Evolutionary conservation across 2,888 invertebrate species (phyloP), one percentile per base, ranked within the genome.

Genomic region (Pedicia rivosa): DNA sequence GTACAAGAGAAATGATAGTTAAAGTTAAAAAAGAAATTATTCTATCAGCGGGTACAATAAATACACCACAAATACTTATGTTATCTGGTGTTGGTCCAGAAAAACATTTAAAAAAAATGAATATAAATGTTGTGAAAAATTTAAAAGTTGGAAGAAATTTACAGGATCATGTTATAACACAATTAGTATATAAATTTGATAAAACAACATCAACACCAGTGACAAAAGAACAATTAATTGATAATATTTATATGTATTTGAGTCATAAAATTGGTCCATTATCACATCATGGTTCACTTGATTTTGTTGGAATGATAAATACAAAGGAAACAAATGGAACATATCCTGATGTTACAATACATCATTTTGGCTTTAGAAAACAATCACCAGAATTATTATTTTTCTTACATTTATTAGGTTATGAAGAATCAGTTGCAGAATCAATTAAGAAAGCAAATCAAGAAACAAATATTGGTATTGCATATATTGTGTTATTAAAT

Each of bases 101-200:
- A 3, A 12, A 46, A 2, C 50, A 54, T 7, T 42, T 59, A 6
- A 24, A 44, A 32, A 19, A 48, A 1, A 20, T 54, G 4, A 25
- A 46, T 1, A 45, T 61, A 7, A 42, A 48, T 0, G 36, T 57
- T 5, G 17, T 51, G 1, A 42, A 37, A 8, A 46, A 53, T 27
- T 36, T 57, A 22, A 42, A 43, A 28, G 78, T 84, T 0, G 83
- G 82, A 1, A 65, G 73, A 44, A 80, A 86, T 50, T 62, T 87
- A 2, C 83, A 84, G 55, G 86, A 87, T 51, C 86, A 87, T 53
- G 71, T 78, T 15, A 70, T 73, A 0, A 64, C 74, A 2, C 50
- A 52, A 3, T 4, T 58, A 1, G 48, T 53, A 14, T 28, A 56
- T 10, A 45, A 52, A 15, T 56, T 71, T 44, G 66, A 68, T 2